These are phyloP conservation scores for Cryptocheilus praepositus DNA, from an alignment of 2,888 invertebrate genomes.

Conservation along the genomic window DNA sequence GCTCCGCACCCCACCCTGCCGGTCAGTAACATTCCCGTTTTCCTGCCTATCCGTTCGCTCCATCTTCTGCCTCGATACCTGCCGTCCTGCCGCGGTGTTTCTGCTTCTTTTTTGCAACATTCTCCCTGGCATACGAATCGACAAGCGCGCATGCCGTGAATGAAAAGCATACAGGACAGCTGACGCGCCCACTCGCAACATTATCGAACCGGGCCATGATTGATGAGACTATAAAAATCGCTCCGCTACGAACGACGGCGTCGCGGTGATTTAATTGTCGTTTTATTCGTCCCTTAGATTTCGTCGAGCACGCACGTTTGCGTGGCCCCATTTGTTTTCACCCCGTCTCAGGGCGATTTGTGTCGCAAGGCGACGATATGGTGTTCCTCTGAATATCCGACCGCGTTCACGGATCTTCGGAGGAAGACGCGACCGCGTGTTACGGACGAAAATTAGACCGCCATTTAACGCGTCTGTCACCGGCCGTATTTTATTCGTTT, in stretches of 20 bases:
- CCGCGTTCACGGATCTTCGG: too few species aligned
- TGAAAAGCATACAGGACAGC: slow-evolving; percentile 51
- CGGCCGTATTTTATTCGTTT: too few species aligned
- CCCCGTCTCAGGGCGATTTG: background rate
- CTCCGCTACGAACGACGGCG: slow-evolving; percentile 24
- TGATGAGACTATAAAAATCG: slow-evolving; percentile 53
- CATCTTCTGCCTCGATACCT: slow-evolving; percentile 51
- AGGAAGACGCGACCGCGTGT: too few species aligned
- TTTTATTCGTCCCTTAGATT: slow-evolving; percentile 18
- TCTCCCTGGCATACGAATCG: slow-evolving; percentile 29
- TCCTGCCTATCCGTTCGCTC: slow-evolving; percentile 53
- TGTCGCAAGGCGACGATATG: background rate
- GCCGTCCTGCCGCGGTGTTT: slow-evolving; percentile 44
- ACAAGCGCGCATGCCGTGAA: slow-evolving; percentile 32
- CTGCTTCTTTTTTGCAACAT: slow-evolving; percentile 14
- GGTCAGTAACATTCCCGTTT: slow-evolving; percentile 58
- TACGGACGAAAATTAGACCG: too few species aligned
- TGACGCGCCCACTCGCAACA: slow-evolving; percentile 47
- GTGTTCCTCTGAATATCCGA: background rate
- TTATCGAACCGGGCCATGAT: slow-evolving; percentile 46
- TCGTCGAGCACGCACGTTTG: slow-evolving; percentile 8
- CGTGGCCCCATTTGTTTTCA: background rate
- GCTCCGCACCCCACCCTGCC: slow-evolving; percentile 19
- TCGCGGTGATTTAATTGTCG: slow-evolving; percentile 22
- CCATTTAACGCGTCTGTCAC: too few species aligned